Conservation (phyloP, 2,113 vertebrate species). For the Lepidothrix coronata region DNA sequence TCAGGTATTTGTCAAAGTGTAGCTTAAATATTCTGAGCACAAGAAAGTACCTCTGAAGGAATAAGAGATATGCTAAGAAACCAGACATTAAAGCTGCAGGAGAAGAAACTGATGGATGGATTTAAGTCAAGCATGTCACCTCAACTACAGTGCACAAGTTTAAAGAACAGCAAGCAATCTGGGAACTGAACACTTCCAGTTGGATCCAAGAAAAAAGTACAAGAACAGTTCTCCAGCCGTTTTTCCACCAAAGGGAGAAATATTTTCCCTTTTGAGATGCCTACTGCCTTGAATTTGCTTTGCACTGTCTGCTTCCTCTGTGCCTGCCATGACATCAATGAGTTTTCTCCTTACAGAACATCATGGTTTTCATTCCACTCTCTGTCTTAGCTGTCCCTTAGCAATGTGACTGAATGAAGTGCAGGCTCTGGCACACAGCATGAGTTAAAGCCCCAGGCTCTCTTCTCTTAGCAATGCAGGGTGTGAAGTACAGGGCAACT, state of each 20-base stretch:
- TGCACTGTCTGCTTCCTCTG: accelerated
- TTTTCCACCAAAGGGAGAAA: background rate
- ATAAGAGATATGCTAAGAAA: background rate
- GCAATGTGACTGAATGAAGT: background rate
- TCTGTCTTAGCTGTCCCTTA: background rate
- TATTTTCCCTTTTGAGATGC: background rate
- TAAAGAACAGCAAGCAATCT: background rate
- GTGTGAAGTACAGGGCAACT: background rate
- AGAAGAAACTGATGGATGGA: background rate
- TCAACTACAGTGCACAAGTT: background rate
- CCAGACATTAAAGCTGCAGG: background rate
- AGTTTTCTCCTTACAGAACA: background rate
- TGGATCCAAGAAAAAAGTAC: background rate
- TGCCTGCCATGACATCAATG: accelerated
- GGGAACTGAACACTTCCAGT: background rate
- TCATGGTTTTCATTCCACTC: background rate
- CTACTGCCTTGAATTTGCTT: background rate
- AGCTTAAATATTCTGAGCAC: background rate
- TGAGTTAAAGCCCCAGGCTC: background rate
- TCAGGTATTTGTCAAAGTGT: background rate
- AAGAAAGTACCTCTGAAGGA: background rate
- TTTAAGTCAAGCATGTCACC: background rate
- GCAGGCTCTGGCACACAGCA: accelerated
- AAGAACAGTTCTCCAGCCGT: background rate
- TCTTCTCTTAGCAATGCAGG: background rate